Conservation (phyloP, 1,140 invertebrate species). For the Drosophila eugracilis region DNA sequence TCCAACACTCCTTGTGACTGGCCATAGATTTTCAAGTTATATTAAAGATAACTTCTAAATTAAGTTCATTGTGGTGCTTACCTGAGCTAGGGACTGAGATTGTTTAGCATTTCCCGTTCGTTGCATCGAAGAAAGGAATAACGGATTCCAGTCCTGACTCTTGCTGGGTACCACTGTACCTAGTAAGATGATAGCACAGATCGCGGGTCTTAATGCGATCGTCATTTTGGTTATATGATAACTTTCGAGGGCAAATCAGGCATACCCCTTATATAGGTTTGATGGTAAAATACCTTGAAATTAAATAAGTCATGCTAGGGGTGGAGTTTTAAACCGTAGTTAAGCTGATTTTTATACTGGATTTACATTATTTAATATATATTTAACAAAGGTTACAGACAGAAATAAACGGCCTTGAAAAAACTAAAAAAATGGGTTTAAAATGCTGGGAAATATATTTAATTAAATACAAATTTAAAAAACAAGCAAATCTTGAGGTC, state of each 20-base stretch:
- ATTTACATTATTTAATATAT: too few species aligned
- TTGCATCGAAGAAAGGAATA: not conserved
- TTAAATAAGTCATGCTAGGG: not conserved
- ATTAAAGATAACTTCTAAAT: too few species aligned
- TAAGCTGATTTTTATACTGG: too few species aligned
- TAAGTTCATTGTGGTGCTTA: too few species aligned
- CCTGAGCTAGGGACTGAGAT: not conserved
- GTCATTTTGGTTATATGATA: not conserved
- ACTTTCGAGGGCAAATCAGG: not conserved
- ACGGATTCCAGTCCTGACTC: too few species aligned
- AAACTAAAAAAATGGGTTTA: too few species aligned
- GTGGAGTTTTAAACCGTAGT: not conserved
- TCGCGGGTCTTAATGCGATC: not conserved
- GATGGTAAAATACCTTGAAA: not conserved
- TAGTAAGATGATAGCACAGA: not conserved
- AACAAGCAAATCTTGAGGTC: too few species aligned
- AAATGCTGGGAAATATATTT: not conserved
- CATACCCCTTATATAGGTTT: conserved; percentile 21
- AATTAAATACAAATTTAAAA: too few species aligned
- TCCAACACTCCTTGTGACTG: too few species aligned
- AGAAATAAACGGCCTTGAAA: conserved; percentile 2
- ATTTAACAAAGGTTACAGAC: not conserved
- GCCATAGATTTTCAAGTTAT: too few species aligned
- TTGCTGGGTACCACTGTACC: too few species aligned
- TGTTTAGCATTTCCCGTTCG: not conserved